Evolutionary conservation across 2,888 invertebrate genomes (phyloP).

Genomic region (Erynnis tages): DNA sequence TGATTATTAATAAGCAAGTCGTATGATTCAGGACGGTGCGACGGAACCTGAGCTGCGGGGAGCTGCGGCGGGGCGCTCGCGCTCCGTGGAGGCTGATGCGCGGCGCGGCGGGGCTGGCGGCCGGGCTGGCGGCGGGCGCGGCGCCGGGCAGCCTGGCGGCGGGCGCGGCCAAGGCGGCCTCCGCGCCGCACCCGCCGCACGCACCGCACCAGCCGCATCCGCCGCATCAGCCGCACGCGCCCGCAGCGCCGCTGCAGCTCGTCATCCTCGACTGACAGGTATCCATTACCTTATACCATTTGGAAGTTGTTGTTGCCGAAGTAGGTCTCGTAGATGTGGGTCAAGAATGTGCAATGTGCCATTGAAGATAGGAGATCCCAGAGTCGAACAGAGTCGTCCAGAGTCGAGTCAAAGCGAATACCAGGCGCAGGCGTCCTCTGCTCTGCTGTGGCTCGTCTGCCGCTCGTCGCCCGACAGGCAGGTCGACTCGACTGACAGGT

Average conservation of each 20-base stretch:
- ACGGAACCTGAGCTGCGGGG: constrained; percentile 88
- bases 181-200: constrained; percentile 36
- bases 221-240: constrained; percentile 39
- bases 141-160: constrained; percentile 91
- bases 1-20: too few relatives aligned
- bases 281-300: too few relatives aligned
- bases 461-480: too few relatives aligned
- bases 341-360: too few relatives aligned
- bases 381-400: too few relatives aligned
- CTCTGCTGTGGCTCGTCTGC: too few relatives aligned
- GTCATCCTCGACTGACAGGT: constrained; percentile 88
- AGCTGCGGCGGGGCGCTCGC: constrained; percentile 91
- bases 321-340: too few relatives aligned
- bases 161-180: constrained; percentile 46
- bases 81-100: constrained; percentile 90
- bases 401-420: too few relatives aligned
- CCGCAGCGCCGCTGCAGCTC: constrained; percentile 68
- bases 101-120: constrained; percentile 90
- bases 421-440: too few relatives aligned
- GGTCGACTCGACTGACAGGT: too few relatives aligned
- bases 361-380: too few relatives aligned
- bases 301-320: too few relatives aligned
- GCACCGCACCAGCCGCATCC: constrained; percentile 28
- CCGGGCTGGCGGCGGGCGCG: constrained; percentile 88
- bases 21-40: constrained; percentile 86